A percentile compares a stretch with the other conserved stretches of the same genome.
Evolutionary conservation across 2,113 vertebrate species (phyloP).

Genomic region (Dryoscopus gambensis): DNA sequence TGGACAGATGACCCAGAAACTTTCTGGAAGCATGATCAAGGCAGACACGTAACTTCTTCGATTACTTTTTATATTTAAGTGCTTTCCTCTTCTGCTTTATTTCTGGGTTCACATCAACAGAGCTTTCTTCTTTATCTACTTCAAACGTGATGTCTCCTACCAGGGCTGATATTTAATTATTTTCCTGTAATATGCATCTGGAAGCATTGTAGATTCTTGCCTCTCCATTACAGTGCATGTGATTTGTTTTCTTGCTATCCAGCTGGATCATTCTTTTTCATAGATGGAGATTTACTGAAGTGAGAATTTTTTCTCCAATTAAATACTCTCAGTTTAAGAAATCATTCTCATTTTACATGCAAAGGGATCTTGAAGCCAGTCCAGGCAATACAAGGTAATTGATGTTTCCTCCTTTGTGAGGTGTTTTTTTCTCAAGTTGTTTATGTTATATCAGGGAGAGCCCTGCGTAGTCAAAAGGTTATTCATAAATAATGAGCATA

Average conservation of each 20-base stretch:
- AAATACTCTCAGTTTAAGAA: neutral
- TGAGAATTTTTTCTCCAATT: neutral
- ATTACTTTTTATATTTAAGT: constrained; percentile 24
- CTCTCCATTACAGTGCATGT: neutral
- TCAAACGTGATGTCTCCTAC: neutral
- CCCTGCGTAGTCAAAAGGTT: neutral
- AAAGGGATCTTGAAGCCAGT: neutral
- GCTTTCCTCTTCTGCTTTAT: constrained; percentile 24
- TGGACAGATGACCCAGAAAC: neutral
- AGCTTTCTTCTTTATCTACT: neutral
- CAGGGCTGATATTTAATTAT: constrained; percentile 7
- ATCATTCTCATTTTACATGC: neutral
- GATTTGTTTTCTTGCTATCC: constrained; percentile 1
- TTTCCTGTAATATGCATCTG: constrained; percentile 29
- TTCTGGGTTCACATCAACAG: constrained; percentile 16
- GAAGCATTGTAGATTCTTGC: constrained; percentile 17
- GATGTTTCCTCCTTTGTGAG: neutral
- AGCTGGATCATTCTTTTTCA: constrained; percentile 6
- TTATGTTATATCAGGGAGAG: neutral
- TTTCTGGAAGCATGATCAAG: neutral
- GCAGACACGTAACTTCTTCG: neutral
- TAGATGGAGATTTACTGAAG: neutral
- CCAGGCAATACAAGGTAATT: neutral
- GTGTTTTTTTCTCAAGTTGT: neutral
- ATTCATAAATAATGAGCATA: neutral